Conservation (phyloP, 2,797 vertebrate genomes). For the Enteromius anoplus region DNA sequence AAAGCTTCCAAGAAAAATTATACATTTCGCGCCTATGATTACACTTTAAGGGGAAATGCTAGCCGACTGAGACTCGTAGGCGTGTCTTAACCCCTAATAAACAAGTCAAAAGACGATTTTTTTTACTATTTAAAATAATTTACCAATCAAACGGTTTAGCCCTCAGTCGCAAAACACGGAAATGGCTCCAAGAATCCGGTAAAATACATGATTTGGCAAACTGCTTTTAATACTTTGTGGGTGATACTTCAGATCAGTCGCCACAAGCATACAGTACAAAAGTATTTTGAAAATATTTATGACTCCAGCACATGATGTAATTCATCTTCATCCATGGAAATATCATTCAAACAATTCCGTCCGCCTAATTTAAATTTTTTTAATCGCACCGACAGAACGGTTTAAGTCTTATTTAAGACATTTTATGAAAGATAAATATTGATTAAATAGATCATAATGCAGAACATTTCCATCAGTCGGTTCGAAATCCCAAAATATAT, state of each 20-base stretch:
- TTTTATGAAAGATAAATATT: slow-evolving; percentile 33
- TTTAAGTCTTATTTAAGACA: slow-evolving; percentile 28
- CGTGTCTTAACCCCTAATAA: background rate
- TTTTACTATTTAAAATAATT: slow-evolving; percentile 35
- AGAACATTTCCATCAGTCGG: slow-evolving; percentile 41
- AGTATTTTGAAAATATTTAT: slow-evolving; percentile 17
- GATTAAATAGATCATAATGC: slow-evolving; percentile 38
- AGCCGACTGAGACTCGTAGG: slow-evolving; percentile 13
- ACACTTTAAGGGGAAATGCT: slow-evolving; percentile 32
- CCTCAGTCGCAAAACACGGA: slow-evolving; percentile 32
- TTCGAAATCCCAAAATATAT: background rate
- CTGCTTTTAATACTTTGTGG: slow-evolving; percentile 27
- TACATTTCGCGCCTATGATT: background rate
- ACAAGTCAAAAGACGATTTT: background rate
- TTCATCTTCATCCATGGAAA: slow-evolving; percentile 29
- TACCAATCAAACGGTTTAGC: slow-evolving; percentile 34
- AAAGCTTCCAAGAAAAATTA: background rate
- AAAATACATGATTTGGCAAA: slow-evolving; percentile 48
- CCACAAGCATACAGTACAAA: slow-evolving; percentile 24
- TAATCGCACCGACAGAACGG: slow-evolving; percentile 13
- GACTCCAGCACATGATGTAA: slow-evolving; percentile 7
- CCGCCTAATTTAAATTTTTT: slow-evolving; percentile 12
- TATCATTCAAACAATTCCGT: slow-evolving; percentile 49
- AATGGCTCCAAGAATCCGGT: background rate
- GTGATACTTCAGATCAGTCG: background rate